Conservation (phyloP, 2,888 invertebrate species). For the Apamea sordens region DNA sequence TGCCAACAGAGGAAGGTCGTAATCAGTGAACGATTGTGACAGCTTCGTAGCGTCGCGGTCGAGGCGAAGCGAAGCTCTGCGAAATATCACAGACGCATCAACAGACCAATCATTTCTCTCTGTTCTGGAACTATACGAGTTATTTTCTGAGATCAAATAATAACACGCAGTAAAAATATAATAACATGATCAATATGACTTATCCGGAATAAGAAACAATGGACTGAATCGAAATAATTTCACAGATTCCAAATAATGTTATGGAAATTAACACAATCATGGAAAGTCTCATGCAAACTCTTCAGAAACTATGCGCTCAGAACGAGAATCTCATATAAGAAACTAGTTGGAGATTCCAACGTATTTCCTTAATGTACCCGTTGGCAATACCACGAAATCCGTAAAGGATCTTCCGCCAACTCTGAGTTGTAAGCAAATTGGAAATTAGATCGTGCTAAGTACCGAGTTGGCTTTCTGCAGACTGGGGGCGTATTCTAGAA, state of each 20-base stretch:
- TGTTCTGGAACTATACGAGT: constrained; percentile 2
- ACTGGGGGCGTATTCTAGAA: constrained; percentile 26
- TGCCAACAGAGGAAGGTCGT: constrained; percentile 80
- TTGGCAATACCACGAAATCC: constrained; percentile 64
- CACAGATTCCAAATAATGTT: constrained; percentile 25
- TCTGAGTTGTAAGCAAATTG: constrained; percentile 64
- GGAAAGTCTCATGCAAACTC: constrained; percentile 28
- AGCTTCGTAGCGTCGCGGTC: constrained; percentile 65
- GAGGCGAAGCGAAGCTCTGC: constrained; percentile 54
- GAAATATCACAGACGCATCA: constrained; percentile 70
- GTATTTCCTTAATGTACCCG: constrained; percentile 65
- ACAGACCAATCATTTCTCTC: constrained; percentile 58
- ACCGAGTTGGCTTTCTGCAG: constrained; percentile 55
- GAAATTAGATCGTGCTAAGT: constrained; percentile 66
- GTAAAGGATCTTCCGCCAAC: constrained; percentile 62
- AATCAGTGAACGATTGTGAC: constrained; percentile 82
- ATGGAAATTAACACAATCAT: constrained; percentile 41
- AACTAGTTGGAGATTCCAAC: constrained; percentile 55
- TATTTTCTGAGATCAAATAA: constrained; percentile 29
- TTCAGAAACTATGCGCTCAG: constrained; percentile 41
- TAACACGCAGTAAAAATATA: constrained; percentile 7
- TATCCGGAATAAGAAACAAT: constrained; percentile 22
- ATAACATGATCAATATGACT: constrained; percentile 14
- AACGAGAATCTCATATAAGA: constrained; percentile 42
- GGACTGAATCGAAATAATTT: constrained; percentile 18